Evolutionary conservation across 2,113 vertebrate species (phyloP), one percentile per base, ranked within the genome.

Genomic region (Raphicerus campestris): DNA sequence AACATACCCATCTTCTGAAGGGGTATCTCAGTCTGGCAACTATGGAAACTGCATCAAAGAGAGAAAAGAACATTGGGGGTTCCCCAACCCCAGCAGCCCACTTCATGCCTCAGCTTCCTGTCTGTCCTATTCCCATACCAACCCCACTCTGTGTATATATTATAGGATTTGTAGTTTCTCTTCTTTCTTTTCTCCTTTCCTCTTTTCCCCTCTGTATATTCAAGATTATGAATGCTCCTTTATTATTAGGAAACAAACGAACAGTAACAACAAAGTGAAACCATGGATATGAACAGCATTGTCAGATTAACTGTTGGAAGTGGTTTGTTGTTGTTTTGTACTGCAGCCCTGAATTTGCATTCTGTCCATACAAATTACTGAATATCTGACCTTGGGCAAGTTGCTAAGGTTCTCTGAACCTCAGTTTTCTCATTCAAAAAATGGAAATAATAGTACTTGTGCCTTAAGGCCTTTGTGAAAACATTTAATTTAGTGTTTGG

Each of bases 141-240:
- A 92, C 97, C 98, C 98, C 98, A 98, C 98, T 98, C 98, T 98
- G 97, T 99, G 98, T 99, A 98, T 99, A 99, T 99, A 99, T 99
- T 99, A 99, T 99, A 99, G 99, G 99, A 99, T 99, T 99, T 99
- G 98, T 99, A 98, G 98, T 98, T 98, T 98, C 97, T 98, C 0
- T 89, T 94, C 45, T 47, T 39, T 15, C 49, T 55, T 45, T 17
- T 51, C 45, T 17, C 87, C 97, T 84, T 98, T 86, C 96, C 94
- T 93, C 60, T 92, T 24, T 32, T 47, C 78, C 84, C 96, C 95
- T 93, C 92, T 91, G 77, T 93, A 96, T 97, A 96, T 98, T 96
- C 96, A 98, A 97, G 96, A 98, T 98, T 98, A 98, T 97, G 97
- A 97, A 98, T 97, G 97, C 98, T 98, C 98, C 98, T 98, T 77